Conservation (phyloP, 2,113 vertebrate genomes). For the Camelus bactrianus region DNA sequence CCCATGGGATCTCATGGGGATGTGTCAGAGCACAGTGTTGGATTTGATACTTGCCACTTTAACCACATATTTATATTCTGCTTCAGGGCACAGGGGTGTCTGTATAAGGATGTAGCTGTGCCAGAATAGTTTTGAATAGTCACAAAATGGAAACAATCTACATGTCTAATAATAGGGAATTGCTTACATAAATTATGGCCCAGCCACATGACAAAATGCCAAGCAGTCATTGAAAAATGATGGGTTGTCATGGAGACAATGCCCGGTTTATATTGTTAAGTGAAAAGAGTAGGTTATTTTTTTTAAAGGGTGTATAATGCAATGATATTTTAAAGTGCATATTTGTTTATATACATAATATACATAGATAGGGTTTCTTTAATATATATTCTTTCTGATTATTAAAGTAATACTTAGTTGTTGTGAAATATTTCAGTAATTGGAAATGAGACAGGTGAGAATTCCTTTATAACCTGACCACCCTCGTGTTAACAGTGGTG, state of each 20-base stretch:
- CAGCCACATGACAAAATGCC: not conserved
- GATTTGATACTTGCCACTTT: not conserved
- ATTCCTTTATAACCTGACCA: not conserved
- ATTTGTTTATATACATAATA: not conserved
- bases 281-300: not conserved
- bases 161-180: not conserved
- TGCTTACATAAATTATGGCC: not conserved
- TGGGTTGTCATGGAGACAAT: not conserved
- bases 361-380: not conserved
- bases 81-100: not conserved
- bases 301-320: not conserved
- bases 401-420: not conserved
- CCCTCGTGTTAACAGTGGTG: not conserved
- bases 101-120: fast-evolving
- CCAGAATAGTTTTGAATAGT: not conserved
- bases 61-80: not conserved
- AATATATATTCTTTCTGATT: not conserved
- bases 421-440: not conserved
- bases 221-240: not conserved
- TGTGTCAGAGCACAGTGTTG: fast-evolving
- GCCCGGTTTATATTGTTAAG: not conserved
- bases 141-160: not conserved
- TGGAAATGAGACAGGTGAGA: not conserved
- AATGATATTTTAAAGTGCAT: not conserved
- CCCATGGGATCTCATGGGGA: fast-evolving